Evolutionary conservation across 2,797 vertebrate genomes (phyloP).

Genomic region (Gallinago stenura): DNA sequence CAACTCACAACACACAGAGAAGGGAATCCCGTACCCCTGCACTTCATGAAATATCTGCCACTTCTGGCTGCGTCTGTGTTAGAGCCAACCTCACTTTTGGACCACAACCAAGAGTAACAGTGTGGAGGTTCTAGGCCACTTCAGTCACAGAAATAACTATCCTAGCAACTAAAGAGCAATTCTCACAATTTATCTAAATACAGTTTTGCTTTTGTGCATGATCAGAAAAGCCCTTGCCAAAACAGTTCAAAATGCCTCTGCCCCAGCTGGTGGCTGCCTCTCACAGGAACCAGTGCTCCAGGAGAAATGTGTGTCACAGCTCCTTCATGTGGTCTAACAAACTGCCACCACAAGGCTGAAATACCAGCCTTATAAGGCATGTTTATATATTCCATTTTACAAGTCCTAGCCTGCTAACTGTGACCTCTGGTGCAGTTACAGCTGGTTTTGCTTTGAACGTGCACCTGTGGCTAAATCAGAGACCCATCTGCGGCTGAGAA

Average conservation of each 20-base stretch:
- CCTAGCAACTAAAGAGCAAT: background rate
- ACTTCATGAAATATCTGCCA: background rate
- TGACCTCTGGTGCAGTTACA: background rate
- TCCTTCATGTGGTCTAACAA: background rate
- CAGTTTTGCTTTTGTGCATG: background rate
- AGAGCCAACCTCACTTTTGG: background rate
- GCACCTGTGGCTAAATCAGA: background rate
- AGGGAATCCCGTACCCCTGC: background rate
- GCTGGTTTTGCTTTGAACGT: background rate
- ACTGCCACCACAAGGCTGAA: background rate
- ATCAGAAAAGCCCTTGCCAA: background rate
- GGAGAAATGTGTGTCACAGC: background rate
- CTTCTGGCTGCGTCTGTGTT: background rate
- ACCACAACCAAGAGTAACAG: background rate
- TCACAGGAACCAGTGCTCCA: background rate
- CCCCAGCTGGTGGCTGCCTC: background rate
- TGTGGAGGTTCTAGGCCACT: background rate
- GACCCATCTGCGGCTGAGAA: fast-evolving
- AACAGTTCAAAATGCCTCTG: background rate
- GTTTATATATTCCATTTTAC: background rate
- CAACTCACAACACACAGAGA: background rate
- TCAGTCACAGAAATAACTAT: background rate
- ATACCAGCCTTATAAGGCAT: background rate
- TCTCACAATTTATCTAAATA: background rate
- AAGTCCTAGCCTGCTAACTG: background rate